Evolutionary conservation across 2,797 vertebrate genomes (phyloP).

Genomic region (Podarcis siculus): DNA sequence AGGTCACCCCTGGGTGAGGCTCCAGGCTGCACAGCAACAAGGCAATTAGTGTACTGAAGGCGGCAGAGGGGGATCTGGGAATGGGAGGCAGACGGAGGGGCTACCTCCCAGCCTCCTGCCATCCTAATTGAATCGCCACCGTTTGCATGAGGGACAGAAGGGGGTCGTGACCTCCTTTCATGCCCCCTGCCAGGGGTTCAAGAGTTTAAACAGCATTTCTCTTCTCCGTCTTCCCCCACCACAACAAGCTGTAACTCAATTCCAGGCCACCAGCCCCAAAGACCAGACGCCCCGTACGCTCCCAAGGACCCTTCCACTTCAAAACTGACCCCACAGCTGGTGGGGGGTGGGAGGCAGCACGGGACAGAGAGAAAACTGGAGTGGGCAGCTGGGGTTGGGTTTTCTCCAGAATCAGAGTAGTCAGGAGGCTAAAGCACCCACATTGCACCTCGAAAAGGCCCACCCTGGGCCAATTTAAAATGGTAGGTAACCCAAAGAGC

Average conservation of each 20-base stretch:
- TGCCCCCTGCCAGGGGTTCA: constrained; percentile 41
- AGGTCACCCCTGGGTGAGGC: constrained; percentile 31
- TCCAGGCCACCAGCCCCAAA: constrained; percentile 6
- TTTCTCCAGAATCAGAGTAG: not conserved
- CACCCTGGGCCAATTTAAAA: not conserved
- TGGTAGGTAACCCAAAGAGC: too few species aligned
- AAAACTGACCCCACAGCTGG: not conserved
- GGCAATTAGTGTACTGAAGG: constrained; percentile 35
- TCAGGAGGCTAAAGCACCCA: not conserved
- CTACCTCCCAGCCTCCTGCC: constrained; percentile 43
- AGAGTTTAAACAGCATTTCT: constrained; percentile 44
- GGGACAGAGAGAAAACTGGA: not conserved
- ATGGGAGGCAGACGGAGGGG: constrained; percentile 18
- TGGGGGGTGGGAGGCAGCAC: not conserved
- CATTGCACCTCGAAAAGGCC: not conserved
- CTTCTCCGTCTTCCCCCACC: not conserved
- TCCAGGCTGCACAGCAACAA: constrained; percentile 35
- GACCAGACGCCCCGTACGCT: not conserved
- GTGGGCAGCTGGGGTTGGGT: not conserved
- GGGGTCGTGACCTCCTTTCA: constrained; percentile 38
- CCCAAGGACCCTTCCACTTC: not conserved
- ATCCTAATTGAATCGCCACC: constrained; percentile 41
- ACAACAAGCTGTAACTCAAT: constrained; percentile 19
- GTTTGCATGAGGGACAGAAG: constrained; percentile 33
- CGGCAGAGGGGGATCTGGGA: constrained; percentile 19